These are phyloP conservation scores for Embidobia sp. DNA, from an alignment of 2,888 invertebrate species.

Conservation along the genomic window DNA sequence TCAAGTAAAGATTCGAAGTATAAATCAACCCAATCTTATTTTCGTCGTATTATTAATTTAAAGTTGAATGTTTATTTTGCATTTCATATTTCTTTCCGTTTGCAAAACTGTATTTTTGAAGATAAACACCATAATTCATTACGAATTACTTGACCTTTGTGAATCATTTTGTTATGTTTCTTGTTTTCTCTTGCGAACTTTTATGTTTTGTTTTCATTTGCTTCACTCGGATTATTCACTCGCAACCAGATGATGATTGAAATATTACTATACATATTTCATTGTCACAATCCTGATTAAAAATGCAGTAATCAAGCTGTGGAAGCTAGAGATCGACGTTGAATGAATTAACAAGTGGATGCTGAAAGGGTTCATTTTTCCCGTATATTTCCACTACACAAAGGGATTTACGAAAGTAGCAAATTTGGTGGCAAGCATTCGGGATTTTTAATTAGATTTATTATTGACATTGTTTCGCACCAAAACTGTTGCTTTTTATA, in stretches of 20 bases:
- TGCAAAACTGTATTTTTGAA: no score
- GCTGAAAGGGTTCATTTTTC: constrained; percentile 16
- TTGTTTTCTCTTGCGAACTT: not conserved
- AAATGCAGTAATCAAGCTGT: constrained; percentile 27
- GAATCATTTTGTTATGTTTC: no score
- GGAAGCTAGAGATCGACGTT: constrained; percentile 12
- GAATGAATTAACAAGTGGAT: constrained; percentile 35
- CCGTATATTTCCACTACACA: constrained; percentile 1
- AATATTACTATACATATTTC: constrained; percentile 29
- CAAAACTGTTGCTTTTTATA: no score
- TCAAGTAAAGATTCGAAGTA: constrained; percentile 40
- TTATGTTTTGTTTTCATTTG: not conserved
- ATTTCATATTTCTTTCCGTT: no score
- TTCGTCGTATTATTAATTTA: no score
- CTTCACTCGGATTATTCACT: not conserved
- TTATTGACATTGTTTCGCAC: not conserved
- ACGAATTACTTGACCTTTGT: no score
- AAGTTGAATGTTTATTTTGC: no score
- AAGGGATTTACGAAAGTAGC: constrained; percentile 7
- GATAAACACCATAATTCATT: no score
- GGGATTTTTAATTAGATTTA: constrained; percentile 8
- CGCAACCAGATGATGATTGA: not conserved
- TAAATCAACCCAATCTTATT: no score
- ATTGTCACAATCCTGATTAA: constrained; percentile 22
- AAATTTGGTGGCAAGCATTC: not conserved